Base-by-base conservation (phyloP, 2,113 vertebrate genomes). In the Perccottus glenii region DNA sequence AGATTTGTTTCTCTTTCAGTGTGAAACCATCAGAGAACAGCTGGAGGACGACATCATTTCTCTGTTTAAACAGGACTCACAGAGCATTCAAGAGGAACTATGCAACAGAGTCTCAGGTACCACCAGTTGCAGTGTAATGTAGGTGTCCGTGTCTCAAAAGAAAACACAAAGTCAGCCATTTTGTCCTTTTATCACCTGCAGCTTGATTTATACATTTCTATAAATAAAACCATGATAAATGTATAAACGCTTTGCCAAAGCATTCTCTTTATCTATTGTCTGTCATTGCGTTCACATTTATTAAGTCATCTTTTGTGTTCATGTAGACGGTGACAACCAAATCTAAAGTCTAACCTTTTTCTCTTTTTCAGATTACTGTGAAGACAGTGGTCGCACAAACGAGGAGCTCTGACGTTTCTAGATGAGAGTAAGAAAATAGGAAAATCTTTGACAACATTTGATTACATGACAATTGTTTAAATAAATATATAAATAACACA, bases 21-120 rank as follows among this genome's bases (percentile, higher is more conserved):
- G 95, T 78, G 94, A 94, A 80, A 91, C 77, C 43, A 73, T 95
- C 27, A 73, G 94, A 83, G 95, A 98, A 80, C 93, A 96, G 81
- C 85, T 93, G 57, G 96, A 96, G 88, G 95, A 98, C 57, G 93
- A 95, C 67, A 94, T 95, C 79, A 76, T 94, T 85, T 88, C 92
- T 56, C 89, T 95, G 78, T 91, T 95, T 86, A 75, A 93, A 85
- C 91, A 78, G 81, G 90, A 94, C 78, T 75, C 82, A 70, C 87
- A 85, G 62, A 63, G 79, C 81, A 90, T 93, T 71, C 93, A 92
- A 62, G 90, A 94, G 90, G 92, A 91, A 90, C 91, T 96, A 85
- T 96, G 97, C 93, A 90, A 72, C 78, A 86, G 86, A 85, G 84
- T 94, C 78, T 92, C 95, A 96, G 97, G 96, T 98, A 95, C 75